These are phyloP conservation scores for Aphaenogaster ashmeadi DNA, from an alignment of 1,140 invertebrate species.

Conservation along the genomic window DNA sequence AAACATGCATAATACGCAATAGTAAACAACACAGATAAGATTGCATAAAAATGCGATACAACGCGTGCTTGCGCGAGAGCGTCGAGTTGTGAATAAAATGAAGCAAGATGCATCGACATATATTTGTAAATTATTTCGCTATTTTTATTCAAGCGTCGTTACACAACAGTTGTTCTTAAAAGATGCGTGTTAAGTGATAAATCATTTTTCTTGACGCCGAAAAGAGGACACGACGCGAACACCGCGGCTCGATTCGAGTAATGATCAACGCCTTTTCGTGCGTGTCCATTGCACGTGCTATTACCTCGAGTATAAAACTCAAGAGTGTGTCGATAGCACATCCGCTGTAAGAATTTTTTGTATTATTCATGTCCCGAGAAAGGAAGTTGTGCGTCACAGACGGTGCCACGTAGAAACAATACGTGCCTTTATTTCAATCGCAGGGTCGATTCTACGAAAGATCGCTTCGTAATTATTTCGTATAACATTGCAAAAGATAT, in stretches of 20 bases:
- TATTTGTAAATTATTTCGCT: background rate
- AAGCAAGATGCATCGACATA: background rate
- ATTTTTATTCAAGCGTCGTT: background rate
- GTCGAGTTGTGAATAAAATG: background rate
- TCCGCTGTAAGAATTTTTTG: constrained; percentile 13
- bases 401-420: background rate
- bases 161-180: background rate
- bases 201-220: background rate
- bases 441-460: background rate
- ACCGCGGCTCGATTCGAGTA: background rate
- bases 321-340: background rate
- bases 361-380: constrained; percentile 31
- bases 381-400: constrained; percentile 53
- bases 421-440: background rate
- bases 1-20: background rate
- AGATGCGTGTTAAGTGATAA: background rate
- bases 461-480: background rate
- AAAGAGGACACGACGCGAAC: background rate
- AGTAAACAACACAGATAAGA: background rate
- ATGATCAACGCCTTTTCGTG: background rate
- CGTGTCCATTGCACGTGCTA: background rate
- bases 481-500: background rate
- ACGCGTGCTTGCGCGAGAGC: background rate
- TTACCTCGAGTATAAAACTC: background rate
- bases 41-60: background rate